Evolutionary conservation across 2,113 vertebrate species (phyloP), one percentile per base, ranked within the genome.

Genomic region (Cettia cetti): DNA sequence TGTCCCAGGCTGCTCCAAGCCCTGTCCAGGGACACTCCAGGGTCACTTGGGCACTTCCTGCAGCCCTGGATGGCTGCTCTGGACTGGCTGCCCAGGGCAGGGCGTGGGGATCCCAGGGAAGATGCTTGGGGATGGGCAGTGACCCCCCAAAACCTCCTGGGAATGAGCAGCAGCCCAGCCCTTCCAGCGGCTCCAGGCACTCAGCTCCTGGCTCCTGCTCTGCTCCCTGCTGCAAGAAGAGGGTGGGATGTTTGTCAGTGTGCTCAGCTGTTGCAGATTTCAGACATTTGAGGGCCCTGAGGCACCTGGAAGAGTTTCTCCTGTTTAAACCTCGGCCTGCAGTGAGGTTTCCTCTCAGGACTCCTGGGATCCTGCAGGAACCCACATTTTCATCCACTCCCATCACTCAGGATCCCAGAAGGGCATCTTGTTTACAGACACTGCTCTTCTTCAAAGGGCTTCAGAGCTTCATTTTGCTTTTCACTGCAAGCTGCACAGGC

Each of bases 71-170:
- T 7, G 39, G 35, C 50, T 26, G 33, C 10, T 60, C 49, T 11
- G 49, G 47, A 1, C 42, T 30, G 3, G 12, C 5, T 19, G 15
- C 3, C 40, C 33, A 2, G 7, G 37, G 24, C 30, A 28, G 42
- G 15, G 2, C 5, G 4, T 15, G 78, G 63, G 49, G 19, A 60
- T 8, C 59, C 61, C 35, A 2, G 35, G 15, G 59, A 5, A 33
- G n/a, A 2, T 7, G 1, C 10, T 5, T 17, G 57, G 47, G 21
- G 71, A 5, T 13, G 61, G 60, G 42, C 50, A 23, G 15, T 13
- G 50, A 15, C 49, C 3, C 18, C 50, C 10, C 69, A 31, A 3
- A 27, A 56, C 2, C 40, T 5, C 23, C 1, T 0, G 7, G 37
- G n/a, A 45, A 13, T 2, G 26, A 15, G 31, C 31, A 15, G n/a